Conservation (phyloP, 2,797 vertebrate genomes). For the Stomatorhinus walkeri region DNA sequence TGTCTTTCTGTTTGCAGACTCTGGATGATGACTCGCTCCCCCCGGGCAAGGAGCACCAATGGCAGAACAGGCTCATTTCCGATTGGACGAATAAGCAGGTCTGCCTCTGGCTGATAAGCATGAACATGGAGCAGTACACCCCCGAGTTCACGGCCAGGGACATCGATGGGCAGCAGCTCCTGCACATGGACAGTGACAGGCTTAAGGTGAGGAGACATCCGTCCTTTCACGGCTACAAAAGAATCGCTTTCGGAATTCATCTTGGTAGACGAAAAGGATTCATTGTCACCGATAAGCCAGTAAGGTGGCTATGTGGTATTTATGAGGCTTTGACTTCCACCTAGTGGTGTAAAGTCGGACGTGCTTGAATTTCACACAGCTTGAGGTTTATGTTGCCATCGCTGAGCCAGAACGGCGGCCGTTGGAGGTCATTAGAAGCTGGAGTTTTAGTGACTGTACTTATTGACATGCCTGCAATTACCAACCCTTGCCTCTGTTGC, state of each 20-base stretch:
- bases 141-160: constrained; percentile 72
- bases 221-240: not conserved
- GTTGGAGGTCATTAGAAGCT: not conserved
- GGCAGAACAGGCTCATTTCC: constrained; percentile 75
- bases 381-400: not conserved
- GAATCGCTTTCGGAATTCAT: not conserved
- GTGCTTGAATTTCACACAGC: not conserved
- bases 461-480: not conserved
- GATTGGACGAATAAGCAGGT: constrained; percentile 84
- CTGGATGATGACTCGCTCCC: constrained; percentile 69
- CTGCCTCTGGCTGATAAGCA: constrained; percentile 80
- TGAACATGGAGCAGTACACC: constrained; percentile 84
- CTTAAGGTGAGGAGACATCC: constrained; percentile 63
- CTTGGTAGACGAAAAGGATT: not conserved
- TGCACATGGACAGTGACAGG: constrained; percentile 76
- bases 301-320: not conserved
- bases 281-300: not conserved
- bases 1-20: constrained; percentile 48
- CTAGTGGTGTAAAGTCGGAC: constrained; percentile 37
- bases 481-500: not conserved
- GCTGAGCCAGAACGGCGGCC: not conserved
- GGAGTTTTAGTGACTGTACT: not conserved
- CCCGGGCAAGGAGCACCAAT: constrained; percentile 76
- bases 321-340: constrained; percentile 39
- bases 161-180: constrained; percentile 71